A percentile compares a stretch with the other conserved stretches of the same genome.
phyloP scores from a whole-genome alignment of 2,888 invertebrate species.

The Protophormia terraenovae region DNA sequence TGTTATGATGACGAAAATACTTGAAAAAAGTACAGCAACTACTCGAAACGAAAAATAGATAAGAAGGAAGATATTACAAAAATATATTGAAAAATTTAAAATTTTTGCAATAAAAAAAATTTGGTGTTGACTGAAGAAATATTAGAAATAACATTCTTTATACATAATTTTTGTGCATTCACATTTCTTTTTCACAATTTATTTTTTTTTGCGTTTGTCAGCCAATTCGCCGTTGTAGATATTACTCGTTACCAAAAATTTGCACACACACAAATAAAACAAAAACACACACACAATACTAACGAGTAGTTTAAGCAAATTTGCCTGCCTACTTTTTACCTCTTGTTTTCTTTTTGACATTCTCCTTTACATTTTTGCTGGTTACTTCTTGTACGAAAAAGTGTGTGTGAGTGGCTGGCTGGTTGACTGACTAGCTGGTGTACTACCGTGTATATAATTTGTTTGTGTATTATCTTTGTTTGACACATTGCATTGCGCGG shows the following conservation, averaged over 20 bases:
- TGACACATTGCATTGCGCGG: constrained; percentile 52
- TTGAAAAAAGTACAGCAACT: constrained; percentile 55
- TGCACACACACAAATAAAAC: constrained; percentile 27
- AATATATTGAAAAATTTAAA: not conserved
- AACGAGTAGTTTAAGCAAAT: constrained; percentile 53
- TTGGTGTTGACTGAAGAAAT: not conserved
- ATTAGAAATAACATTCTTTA: constrained; percentile 26
- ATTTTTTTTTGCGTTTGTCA: constrained; percentile 53
- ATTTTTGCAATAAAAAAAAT: not conserved
- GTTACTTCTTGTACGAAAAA: not conserved
- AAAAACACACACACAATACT: not conserved
- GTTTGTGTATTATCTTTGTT: not conserved
- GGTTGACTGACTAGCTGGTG: constrained; percentile 31
- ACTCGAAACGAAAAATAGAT: constrained; percentile 2
- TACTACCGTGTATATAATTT: not conserved
- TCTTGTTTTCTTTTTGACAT: constrained; percentile 42
- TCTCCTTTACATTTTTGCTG: constrained; percentile 13
- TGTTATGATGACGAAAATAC: constrained; percentile 31
- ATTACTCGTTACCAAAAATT: constrained; percentile 59
- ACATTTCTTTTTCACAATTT: constrained; percentile 54
- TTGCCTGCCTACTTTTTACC: constrained; percentile 24
- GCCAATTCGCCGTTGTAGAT: constrained; percentile 56
- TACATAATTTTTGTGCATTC: constrained; percentile 60
- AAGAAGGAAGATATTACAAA: not conserved
- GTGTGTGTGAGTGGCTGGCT: not conserved